A percentile compares a stretch with the other conserved stretches of the same genome.
phyloP scores from a whole-genome alignment of 2,797 vertebrate genomes.

The Acanthurus leucopareius region DNA sequence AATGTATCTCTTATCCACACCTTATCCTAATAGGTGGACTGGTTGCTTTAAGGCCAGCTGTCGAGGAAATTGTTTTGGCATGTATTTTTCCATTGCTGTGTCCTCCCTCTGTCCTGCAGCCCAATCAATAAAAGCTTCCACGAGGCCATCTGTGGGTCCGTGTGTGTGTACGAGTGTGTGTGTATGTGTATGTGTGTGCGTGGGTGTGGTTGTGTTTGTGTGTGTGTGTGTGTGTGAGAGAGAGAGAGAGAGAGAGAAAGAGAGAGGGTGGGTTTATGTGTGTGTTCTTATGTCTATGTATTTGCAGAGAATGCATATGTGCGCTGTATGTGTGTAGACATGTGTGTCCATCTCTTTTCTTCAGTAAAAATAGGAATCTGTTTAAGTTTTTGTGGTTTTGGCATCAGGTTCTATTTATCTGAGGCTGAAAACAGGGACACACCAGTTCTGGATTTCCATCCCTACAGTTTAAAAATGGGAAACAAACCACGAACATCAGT shows the following conservation, averaged over 20 bases:
- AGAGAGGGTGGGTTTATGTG: background rate
- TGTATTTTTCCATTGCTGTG: conserved; percentile 62
- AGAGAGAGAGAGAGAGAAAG: background rate
- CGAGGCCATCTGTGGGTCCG: conserved; percentile 58
- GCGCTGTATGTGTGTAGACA: background rate
- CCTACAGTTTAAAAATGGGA: too few species aligned
- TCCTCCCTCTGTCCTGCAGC: conserved; percentile 62
- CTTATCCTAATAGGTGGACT: conserved; percentile 48
- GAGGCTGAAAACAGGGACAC: background rate
- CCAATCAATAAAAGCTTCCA: conserved; percentile 65
- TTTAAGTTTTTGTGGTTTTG: conserved; percentile 1
- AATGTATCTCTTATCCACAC: conserved; percentile 36
- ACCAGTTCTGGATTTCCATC: too few species aligned
- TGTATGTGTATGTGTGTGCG: conserved; percentile 15
- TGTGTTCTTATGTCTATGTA: background rate
- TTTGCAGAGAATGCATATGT: background rate
- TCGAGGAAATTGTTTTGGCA: conserved; percentile 65
- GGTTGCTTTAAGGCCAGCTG: conserved; percentile 61
- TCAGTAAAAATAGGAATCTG: background rate
- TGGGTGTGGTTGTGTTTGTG: too few species aligned
- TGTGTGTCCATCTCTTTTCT: conserved; percentile 1
- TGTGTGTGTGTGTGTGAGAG: background rate
- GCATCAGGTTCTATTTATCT: background rate
- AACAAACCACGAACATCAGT: background rate
- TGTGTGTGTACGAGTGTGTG: conserved; percentile 32